Conservation (phyloP, 2,113 vertebrate genomes). For the Triplophysa siluroides region DNA sequence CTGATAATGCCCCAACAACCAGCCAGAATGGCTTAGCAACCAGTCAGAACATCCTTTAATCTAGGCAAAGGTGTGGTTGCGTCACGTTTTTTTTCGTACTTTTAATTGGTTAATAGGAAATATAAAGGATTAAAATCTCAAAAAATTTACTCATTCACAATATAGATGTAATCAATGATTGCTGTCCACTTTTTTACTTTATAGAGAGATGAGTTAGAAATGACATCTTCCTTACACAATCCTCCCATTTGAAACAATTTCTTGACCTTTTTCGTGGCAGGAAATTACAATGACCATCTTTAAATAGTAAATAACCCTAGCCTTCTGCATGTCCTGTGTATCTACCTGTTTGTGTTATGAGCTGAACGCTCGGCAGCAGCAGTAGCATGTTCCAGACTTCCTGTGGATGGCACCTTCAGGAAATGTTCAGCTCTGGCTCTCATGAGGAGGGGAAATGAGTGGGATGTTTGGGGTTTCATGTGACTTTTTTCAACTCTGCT, state of each 20-base stretch:
- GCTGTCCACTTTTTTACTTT: neutral
- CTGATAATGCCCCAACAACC: neutral
- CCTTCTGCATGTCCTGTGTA: conserved; percentile 62
- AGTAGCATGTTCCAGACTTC: conserved; percentile 70
- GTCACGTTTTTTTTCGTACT: too few relatives aligned
- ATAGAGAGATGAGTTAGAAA: neutral
- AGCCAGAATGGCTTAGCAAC: neutral
- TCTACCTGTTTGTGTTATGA: conserved; percentile 58
- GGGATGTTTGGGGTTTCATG: conserved; percentile 52
- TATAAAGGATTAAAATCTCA: neutral
- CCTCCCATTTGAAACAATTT: conserved; percentile 34
- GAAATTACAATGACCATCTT: conserved; percentile 53
- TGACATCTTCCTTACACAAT: conserved; percentile 29
- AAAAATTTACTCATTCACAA: too few relatives aligned
- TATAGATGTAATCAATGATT: neutral
- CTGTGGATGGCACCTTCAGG: conserved; percentile 71
- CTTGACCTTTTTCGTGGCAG: conserved; percentile 34
- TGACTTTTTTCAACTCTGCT: conserved; percentile 53
- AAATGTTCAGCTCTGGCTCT: conserved; percentile 62
- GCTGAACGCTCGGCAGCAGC: conserved; percentile 62
- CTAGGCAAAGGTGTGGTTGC: too few relatives aligned
- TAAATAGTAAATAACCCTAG: conserved; percentile 56
- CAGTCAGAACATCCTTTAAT: neutral
- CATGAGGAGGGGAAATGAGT: conserved; percentile 58
- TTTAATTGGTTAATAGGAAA: neutral